Conservation (phyloP, 2,797 vertebrate species). For the Syncerus caffer region DNA sequence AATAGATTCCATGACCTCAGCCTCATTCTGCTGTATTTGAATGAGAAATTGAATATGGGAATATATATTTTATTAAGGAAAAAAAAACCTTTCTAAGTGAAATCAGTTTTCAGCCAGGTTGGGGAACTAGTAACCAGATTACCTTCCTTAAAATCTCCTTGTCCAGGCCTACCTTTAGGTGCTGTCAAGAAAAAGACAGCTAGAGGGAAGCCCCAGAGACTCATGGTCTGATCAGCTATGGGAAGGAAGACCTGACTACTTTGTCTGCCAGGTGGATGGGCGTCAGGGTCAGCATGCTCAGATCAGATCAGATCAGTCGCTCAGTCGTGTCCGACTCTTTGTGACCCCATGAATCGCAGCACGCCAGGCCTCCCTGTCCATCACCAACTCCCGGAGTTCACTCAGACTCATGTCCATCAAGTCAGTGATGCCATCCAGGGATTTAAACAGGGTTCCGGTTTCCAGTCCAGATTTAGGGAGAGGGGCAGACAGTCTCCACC, state of each 20-base stretch:
- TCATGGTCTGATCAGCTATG: not conserved
- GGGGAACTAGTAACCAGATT: not conserved
- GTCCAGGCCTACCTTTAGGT: not conserved
- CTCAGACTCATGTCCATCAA: no score
- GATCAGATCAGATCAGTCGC: no score
- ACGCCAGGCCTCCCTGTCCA: no score
- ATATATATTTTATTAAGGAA: not conserved
- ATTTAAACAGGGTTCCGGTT: not conserved
- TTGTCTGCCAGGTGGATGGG: not conserved
- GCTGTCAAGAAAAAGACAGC: not conserved
- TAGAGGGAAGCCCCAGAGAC: not conserved
- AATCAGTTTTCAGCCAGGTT: not conserved
- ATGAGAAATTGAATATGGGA: not conserved
- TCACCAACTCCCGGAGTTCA: no score
- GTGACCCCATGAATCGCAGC: no score
- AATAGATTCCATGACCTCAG: not conserved
- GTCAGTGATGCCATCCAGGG: no score
- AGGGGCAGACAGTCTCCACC: no score
- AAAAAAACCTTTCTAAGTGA: not conserved
- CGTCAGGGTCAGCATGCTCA: fast-evolving
- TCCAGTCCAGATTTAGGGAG: not conserved
- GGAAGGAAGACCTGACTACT: not conserved
- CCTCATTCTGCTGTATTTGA: not conserved
- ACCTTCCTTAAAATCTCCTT: not conserved
- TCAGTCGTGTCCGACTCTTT: no score